Conservation (phyloP, 1,140 invertebrate species). For the Phortica variegata region DNA sequence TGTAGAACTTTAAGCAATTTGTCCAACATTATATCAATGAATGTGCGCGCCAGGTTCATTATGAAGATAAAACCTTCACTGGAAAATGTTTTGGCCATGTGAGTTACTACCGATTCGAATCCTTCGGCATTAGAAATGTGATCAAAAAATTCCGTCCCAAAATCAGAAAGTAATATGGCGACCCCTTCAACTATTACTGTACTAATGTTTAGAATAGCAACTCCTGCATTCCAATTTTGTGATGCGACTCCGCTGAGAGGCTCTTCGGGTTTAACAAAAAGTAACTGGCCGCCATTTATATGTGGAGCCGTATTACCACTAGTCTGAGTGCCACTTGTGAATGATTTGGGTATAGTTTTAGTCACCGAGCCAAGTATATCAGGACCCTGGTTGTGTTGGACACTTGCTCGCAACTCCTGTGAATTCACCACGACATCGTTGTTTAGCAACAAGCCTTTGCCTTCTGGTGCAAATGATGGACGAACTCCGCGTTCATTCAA, state of each 20-base stretch:
- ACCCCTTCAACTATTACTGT: constrained; percentile 15
- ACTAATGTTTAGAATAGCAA: constrained; percentile 14
- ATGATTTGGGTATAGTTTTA: constrained; percentile 15
- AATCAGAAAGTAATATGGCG: constrained; percentile 2
- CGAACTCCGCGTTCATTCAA: constrained; percentile 32
- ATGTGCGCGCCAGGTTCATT: constrained; percentile 13
- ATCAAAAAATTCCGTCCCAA: constrained; percentile 16
- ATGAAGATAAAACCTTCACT: constrained; percentile 7
- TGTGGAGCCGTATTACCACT: too few relatives aligned
- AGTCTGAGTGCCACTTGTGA: too few relatives aligned
- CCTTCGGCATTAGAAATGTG: constrained; percentile 24
- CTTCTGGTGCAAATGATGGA: constrained; percentile 23
- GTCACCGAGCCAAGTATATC: constrained; percentile 27
- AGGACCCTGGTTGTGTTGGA: constrained; percentile 37
- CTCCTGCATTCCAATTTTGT: constrained; percentile 17
- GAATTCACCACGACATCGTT: constrained; percentile 26
- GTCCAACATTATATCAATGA: constrained; percentile 22
- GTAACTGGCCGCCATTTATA: neutral
- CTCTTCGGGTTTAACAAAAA: too few relatives aligned
- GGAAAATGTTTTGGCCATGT: constrained; percentile 9
- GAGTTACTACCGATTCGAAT: constrained; percentile 16
- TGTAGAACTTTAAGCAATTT: constrained; percentile 13
- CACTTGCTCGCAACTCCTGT: constrained; percentile 28
- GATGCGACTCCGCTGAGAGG: constrained; percentile 11
- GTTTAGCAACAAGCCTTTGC: constrained; percentile 29